phyloP scores from a whole-genome alignment of 2,888 invertebrate genomes.

The Dastarcus helophoroides region DNA sequence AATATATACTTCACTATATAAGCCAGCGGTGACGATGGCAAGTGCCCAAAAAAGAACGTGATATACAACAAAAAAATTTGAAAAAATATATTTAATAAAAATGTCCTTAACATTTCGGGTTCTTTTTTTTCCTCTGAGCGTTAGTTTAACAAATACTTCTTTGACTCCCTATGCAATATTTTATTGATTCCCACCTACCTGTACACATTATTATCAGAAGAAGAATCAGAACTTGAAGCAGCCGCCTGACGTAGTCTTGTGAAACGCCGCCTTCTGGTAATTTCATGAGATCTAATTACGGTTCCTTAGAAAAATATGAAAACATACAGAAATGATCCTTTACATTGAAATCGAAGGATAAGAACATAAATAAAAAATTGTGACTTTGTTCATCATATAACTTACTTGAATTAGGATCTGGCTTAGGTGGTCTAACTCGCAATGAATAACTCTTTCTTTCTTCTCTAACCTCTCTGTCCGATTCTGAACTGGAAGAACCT shows the following conservation, averaged over 20 bases:
- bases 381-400: too few species aligned
- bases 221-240: slow-evolving; percentile 19
- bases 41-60: too few species aligned
- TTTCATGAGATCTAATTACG: slow-evolving; percentile 1
- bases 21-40: too few species aligned
- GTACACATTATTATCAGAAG: slow-evolving; percentile 16
- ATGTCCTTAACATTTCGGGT: too few species aligned
- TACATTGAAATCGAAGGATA: too few species aligned
- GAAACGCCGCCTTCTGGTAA: slow-evolving; percentile 19
- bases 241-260: slow-evolving; percentile 22
- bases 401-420: slow-evolving; percentile 17
- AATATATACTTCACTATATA: too few species aligned
- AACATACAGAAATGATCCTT: background rate
- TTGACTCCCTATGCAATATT: background rate
- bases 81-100: too few species aligned
- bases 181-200: slow-evolving; percentile 10
- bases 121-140: too few species aligned
- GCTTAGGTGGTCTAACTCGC: slow-evolving; percentile 30
- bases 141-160: too few species aligned
- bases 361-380: too few species aligned
- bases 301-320: background rate
- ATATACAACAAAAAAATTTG: too few species aligned
- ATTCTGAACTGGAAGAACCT: slow-evolving; percentile 1
- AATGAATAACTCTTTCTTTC: slow-evolving; percentile 27
- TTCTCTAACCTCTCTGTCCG: background rate